phyloP scores from a whole-genome alignment of 1,140 invertebrate genomes.

The Drosophila melanica region DNA sequence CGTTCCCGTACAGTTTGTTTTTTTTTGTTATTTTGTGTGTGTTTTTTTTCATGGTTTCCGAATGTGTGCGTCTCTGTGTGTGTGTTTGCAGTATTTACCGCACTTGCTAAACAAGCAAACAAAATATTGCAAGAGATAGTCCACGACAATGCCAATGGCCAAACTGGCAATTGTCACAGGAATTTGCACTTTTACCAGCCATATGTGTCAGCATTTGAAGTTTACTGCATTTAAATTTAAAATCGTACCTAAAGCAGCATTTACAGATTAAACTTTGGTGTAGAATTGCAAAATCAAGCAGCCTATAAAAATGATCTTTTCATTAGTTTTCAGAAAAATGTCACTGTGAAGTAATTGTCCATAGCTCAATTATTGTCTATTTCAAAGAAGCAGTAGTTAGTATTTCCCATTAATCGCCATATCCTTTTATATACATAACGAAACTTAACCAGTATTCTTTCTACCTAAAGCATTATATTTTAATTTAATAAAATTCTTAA shows the following conservation, averaged over 20 bases:
- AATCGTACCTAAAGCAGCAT: background rate
- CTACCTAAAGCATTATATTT: background rate
- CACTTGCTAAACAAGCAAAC: slow-evolving; percentile 56
- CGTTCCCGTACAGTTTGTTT: slow-evolving; percentile 7
- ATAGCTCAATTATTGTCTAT: too few relatives aligned
- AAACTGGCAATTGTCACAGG: slow-evolving; percentile 31
- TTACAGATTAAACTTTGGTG: background rate
- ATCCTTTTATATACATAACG: background rate
- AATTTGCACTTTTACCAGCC: slow-evolving; percentile 27
- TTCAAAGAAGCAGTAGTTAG: too few relatives aligned
- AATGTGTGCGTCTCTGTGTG: slow-evolving; percentile 6
- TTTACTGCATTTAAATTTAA: background rate
- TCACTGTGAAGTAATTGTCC: too few relatives aligned
- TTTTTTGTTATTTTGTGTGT: slow-evolving; percentile 23
- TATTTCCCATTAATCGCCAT: background rate
- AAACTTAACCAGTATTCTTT: background rate
- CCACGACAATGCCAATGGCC: slow-evolving; percentile 41
- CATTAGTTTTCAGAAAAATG: too few relatives aligned
- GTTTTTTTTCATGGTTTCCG: background rate
- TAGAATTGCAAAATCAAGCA: background rate
- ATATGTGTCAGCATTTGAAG: slow-evolving; percentile 10
- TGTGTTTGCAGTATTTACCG: slow-evolving; percentile 62
- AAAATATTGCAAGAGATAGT: slow-evolving; percentile 61
- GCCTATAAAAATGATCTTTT: too few relatives aligned
- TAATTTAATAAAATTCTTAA: background rate